Conservation (phyloP, 2,113 vertebrate genomes). For the Larimichthys polyactis region DNA sequence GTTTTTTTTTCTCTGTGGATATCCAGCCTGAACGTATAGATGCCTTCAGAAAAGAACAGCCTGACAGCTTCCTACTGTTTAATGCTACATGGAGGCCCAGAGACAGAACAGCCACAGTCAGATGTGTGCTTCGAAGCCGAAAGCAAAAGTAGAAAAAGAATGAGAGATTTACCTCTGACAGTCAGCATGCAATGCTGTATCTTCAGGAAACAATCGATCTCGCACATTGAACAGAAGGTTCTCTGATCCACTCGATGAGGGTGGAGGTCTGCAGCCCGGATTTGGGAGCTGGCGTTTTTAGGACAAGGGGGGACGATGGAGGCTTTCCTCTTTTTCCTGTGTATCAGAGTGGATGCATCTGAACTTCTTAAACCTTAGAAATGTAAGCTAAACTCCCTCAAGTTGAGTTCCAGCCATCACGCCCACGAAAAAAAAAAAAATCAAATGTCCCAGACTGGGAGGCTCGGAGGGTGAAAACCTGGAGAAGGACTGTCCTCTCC, state of each 20-base stretch:
- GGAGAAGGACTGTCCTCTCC: slow-evolving; percentile 16
- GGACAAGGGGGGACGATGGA: neutral
- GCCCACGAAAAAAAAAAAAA: neutral
- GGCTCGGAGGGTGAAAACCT: slow-evolving; percentile 14
- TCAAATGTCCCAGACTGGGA: neutral
- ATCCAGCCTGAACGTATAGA: neutral
- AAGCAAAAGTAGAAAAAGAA: slow-evolving; percentile 5
- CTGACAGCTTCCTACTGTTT: slow-evolving; percentile 4
- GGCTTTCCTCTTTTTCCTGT: neutral
- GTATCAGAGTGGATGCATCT: neutral
- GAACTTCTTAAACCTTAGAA: slow-evolving; percentile 2
- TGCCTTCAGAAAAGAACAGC: slow-evolving; percentile 22
- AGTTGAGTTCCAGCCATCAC: slow-evolving; percentile 10
- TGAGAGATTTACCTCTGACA: slow-evolving; percentile 8
- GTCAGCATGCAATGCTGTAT: neutral
- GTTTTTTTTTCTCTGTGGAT: neutral
- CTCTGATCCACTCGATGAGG: neutral
- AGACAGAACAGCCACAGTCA: slow-evolving; percentile 18
- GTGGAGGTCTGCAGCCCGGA: neutral
- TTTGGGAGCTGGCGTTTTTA: slow-evolving; percentile 2
- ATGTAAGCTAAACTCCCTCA: neutral
- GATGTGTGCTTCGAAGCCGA: neutral
- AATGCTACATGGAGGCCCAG: slow-evolving; percentile 41
- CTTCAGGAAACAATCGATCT: neutral
- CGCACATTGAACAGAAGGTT: neutral